phyloP scores from a whole-genome alignment of 2,113 vertebrate species.

The Hypanus sabinus region DNA sequence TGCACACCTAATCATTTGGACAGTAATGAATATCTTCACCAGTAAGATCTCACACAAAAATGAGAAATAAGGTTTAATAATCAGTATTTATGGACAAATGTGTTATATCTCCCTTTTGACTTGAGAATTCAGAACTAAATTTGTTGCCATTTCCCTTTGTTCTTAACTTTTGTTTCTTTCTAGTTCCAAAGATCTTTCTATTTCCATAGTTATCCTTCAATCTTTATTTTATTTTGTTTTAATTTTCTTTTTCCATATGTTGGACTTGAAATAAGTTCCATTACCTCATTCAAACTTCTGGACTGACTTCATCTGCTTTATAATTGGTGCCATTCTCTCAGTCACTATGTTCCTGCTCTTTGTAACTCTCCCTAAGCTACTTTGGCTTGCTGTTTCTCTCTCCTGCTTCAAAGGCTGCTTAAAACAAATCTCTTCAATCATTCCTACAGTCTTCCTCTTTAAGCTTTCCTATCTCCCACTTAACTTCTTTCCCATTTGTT shows the following conservation, averaged over 20 bases:
- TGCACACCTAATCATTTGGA: too few species aligned
- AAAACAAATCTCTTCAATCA: not conserved
- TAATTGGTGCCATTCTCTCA: not conserved
- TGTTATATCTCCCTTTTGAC: not conserved
- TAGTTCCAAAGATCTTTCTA: not conserved
- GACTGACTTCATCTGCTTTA: not conserved
- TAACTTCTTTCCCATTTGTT: not conserved
- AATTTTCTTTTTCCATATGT: not conserved
- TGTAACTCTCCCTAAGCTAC: not conserved
- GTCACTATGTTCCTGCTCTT: not conserved
- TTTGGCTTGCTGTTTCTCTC: not conserved
- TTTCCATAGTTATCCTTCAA: not conserved
- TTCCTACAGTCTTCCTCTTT: not conserved
- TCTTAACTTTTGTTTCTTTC: not conserved
- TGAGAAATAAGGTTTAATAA: not conserved
- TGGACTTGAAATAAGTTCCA: not conserved
- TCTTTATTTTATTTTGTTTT: not conserved
- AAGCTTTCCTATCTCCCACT: not conserved
- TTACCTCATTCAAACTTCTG: conserved; percentile 1
- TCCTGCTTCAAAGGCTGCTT: not conserved
- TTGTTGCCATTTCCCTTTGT: not conserved
- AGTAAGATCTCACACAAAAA: too few species aligned
- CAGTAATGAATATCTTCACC: too few species aligned
- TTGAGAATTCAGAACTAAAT: not conserved
- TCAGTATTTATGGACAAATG: not conserved